Conservation (phyloP, 2,888 invertebrate genomes). For the Limenitis arthemis region DNA sequence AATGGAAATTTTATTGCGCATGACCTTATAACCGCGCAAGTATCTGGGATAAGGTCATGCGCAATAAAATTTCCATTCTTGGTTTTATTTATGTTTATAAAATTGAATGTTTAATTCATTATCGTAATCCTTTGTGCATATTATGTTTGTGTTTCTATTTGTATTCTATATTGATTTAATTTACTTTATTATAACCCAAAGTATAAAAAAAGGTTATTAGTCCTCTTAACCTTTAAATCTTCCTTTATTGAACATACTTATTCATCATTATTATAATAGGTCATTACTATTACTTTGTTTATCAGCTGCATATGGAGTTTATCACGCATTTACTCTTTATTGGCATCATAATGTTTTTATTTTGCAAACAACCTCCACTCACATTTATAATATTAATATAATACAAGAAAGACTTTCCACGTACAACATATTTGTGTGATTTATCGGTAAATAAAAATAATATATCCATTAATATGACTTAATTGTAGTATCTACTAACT, state of each 20-base stretch:
- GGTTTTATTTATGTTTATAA: conserved; percentile 1
- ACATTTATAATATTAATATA: too few relatives aligned
- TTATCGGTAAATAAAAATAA: too few relatives aligned
- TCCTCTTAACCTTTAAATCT: too few relatives aligned
- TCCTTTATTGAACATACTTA: background rate
- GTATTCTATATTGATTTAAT: background rate
- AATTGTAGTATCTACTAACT: too few relatives aligned
- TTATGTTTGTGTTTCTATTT: background rate
- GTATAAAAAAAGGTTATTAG: too few relatives aligned
- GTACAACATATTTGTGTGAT: too few relatives aligned
- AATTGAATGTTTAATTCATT: background rate
- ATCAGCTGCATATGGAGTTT: conserved; percentile 4
- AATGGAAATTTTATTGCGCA: conserved; percentile 9
- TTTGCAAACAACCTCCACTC: too few relatives aligned
- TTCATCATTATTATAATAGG: background rate
- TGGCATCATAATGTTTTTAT: too few relatives aligned
- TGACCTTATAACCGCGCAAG: conserved; percentile 14
- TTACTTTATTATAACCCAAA: too few relatives aligned
- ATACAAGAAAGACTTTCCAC: too few relatives aligned
- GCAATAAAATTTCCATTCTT: conserved; percentile 14
- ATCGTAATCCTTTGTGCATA: background rate
- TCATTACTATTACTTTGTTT: conserved; percentile 1
- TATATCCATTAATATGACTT: too few relatives aligned
- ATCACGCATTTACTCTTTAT: conserved; percentile 7
- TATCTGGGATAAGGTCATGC: too few relatives aligned